Conservation (phyloP, 2,888 invertebrate species). For the Tipula vernalis region DNA sequence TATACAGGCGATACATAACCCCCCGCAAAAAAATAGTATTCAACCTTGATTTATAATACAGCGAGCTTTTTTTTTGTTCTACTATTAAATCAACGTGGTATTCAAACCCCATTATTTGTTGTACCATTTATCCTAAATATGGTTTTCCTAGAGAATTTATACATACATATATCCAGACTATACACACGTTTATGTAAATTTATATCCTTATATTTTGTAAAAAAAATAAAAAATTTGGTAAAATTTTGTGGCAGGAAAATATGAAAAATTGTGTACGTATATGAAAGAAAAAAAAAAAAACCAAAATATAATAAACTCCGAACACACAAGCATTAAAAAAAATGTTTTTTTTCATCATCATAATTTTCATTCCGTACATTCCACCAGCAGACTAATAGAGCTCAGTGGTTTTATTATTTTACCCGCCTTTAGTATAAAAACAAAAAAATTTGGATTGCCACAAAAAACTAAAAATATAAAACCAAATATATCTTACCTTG, state of each 20-base stretch:
- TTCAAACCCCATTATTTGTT: not conserved
- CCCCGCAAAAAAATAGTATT: not conserved
- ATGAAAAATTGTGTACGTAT: not conserved
- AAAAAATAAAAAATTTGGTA: not conserved
- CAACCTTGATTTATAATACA: not conserved
- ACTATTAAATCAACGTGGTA: not conserved
- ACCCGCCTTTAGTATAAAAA: not conserved
- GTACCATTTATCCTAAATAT: not conserved
- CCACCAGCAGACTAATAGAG: not conserved
- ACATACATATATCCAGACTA: not conserved
- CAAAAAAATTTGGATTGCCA: not conserved
- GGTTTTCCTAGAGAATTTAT: not conserved
- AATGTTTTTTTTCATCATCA: not conserved
- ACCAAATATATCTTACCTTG: constrained; percentile 29
- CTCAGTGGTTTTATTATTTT: not conserved
- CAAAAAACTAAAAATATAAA: not conserved
- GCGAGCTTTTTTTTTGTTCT: not conserved
- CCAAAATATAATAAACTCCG: not conserved
- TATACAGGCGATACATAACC: not conserved
- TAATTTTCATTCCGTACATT: not conserved
- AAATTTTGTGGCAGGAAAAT: not conserved
- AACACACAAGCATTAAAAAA: not conserved
- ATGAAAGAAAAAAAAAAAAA: not conserved
- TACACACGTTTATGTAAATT: not conserved
- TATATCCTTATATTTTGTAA: not conserved